Evolutionary conservation across 2,888 invertebrate species (phyloP), one percentile per base, ranked within the genome.

Genomic region (Himalopsyche tibetana): DNA sequence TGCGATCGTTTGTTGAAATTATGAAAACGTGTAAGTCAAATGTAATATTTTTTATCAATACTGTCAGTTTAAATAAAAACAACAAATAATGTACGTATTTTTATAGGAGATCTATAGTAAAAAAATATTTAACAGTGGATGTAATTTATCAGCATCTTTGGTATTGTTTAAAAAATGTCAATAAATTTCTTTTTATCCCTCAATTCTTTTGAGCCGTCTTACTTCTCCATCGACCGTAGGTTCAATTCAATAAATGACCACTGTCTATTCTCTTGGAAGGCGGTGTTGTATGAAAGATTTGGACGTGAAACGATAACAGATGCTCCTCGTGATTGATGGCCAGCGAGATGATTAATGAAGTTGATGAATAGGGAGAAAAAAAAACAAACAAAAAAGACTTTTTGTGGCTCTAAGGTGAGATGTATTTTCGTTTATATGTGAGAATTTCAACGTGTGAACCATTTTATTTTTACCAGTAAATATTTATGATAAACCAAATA

Each of bases 231-330:
- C 56, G 56, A 4, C 63, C 63, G 9, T 11, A 9, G n/a, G 63
- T 63, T 63, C 63, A 63, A 63, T 63, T 63, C 63, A 63, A 63
- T 63, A 63, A 19, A 63, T 63, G 63, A 28, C 63, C 19, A 63
- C 63, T 63, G 63, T n/a, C 63, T 28, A 63, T 63, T 63, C 63
- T 63, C 63, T 28, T 63, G 19, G 63, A 63, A 63, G 63, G 81
- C 38, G 19, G 63, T 86, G 79, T 45, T 86, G 63, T 83, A 83
- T 69, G 83, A 81, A 86, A 86, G 83, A 86, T 86, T 86, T 55
- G 80, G 83, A 85, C 85, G 83, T 82, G 85, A 82, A 85, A 82
- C 55, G 85, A 86, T 86, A 86, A 83, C 86, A 86, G 86, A 86
- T 86, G 86, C 83, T 83, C 80, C 4, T 80, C 15, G 83, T 86